Percentiles rank a stretch among this genome's conserved stretches.
Conservation (phyloP, 2,797 vertebrate genomes). For the Liasis olivaceus region DNA sequence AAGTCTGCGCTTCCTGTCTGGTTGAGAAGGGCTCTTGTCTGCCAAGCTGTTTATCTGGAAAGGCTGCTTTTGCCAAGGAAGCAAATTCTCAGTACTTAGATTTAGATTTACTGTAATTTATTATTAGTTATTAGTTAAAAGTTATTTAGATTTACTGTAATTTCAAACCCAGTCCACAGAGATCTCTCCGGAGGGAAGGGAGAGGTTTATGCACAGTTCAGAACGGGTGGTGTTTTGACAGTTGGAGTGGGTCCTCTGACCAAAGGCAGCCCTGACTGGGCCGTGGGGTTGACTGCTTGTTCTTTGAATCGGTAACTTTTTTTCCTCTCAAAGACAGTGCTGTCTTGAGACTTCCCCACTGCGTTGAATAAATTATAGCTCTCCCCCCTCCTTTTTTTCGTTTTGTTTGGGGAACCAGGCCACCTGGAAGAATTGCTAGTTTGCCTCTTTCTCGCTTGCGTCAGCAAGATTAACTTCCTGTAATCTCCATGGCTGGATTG, state of each 20-base stretch:
- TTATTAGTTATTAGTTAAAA: too few species aligned
- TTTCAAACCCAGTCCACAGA: not conserved
- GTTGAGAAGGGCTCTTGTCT: not conserved
- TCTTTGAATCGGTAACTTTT: not conserved
- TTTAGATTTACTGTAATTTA: too few species aligned
- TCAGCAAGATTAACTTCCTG: conserved; percentile 71
- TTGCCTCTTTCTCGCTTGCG: conserved; percentile 49
- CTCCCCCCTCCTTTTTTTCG: conserved; percentile 31
- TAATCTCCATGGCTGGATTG: conserved; percentile 70
- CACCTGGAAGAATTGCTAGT: conserved; percentile 37
- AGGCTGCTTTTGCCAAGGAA: not conserved
- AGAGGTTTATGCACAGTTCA: not conserved
- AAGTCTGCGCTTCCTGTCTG: too few species aligned
- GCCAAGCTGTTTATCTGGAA: not conserved
- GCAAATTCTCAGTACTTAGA: not conserved
- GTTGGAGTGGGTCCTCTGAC: not conserved
- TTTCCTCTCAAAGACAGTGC: not conserved
- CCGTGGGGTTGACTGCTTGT: not conserved
- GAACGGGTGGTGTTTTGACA: not conserved
- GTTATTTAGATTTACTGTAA: not conserved
- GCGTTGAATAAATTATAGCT: conserved; percentile 17
- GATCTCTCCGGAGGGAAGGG: not conserved
- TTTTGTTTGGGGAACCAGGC: conserved; percentile 63
- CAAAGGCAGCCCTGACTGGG: not conserved
- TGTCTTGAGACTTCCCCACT: not conserved